Conservation (phyloP, 2,888 invertebrate genomes). For the Sisyra terminalis region DNA sequence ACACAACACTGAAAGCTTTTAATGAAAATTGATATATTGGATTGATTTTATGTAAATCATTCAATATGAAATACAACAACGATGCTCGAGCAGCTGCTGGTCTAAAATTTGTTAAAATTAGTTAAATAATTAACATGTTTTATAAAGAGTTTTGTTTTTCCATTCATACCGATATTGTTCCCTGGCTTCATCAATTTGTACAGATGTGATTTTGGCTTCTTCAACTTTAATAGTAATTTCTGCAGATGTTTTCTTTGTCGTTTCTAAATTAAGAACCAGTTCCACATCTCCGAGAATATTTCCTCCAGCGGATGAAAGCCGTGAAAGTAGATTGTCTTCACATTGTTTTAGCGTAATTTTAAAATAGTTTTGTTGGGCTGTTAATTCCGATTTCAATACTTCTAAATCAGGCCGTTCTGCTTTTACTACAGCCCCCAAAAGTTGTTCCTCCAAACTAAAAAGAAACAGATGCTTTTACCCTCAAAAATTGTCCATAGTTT, state of each 20-base stretch:
- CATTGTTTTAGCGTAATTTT: slow-evolving; percentile 80
- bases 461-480: not conserved
- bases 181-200: slow-evolving; percentile 79
- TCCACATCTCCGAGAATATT: slow-evolving; percentile 83
- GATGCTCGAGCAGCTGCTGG: slow-evolving; percentile 77
- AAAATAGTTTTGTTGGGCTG: slow-evolving; percentile 86
- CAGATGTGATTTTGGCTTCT: slow-evolving; percentile 72
- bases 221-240: slow-evolving; percentile 77
- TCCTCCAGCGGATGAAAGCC: slow-evolving; percentile 79
- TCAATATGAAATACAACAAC: slow-evolving; percentile 82
- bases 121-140: slow-evolving; percentile 3
- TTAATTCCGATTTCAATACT: slow-evolving; percentile 60
- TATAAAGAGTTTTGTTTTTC: not conserved
- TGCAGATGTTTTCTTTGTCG: slow-evolving; percentile 80
- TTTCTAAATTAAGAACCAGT: slow-evolving; percentile 82
- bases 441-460: slow-evolving; percentile 66
- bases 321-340: slow-evolving; percentile 79
- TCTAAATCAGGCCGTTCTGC: slow-evolving; percentile 86
- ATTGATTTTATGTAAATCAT: slow-evolving; percentile 82
- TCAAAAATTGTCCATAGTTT: not conserved
- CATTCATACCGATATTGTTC: slow-evolving; percentile 54
- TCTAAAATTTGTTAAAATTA: slow-evolving; percentile 21
- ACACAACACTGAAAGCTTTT: slow-evolving; percentile 85
- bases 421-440: slow-evolving; percentile 85
- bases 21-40: slow-evolving; percentile 92